A percentile compares a stretch with the other conserved stretches of the same genome.
Evolutionary conservation across 2,888 invertebrate species (phyloP).

Genomic region (Drosophila longiperda): DNA sequence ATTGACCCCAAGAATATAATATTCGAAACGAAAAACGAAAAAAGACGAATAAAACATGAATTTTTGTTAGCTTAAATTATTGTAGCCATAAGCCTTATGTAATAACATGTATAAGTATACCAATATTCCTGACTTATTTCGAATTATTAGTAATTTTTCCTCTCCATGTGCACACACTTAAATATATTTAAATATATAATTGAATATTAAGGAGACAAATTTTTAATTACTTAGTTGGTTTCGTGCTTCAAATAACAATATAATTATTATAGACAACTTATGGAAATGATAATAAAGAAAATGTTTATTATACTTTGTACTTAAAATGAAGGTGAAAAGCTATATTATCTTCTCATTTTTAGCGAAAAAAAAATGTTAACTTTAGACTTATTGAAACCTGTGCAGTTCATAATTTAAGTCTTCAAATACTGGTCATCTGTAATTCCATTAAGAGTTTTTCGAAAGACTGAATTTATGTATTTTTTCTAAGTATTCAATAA

Average conservation of each 20-base stretch:
- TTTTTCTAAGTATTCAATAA: constrained; percentile 14
- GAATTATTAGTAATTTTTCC: background rate
- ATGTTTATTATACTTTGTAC: constrained; percentile 1
- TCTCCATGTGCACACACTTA: background rate
- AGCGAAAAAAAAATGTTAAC: background rate
- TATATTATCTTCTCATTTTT: background rate
- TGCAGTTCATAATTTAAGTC: background rate
- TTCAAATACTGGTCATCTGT: constrained; percentile 17
- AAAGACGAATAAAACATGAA: background rate
- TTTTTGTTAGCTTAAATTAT: constrained; percentile 13
- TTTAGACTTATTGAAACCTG: background rate
- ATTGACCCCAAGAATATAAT: constrained; percentile 84
- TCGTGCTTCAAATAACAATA: background rate
- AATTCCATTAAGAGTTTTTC: constrained; percentile 33
- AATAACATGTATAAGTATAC: background rate
- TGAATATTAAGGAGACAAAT: background rate
- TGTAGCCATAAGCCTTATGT: constrained; percentile 7
- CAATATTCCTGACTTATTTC: background rate
- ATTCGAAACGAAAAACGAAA: background rate
- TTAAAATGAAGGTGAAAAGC: constrained; percentile 8
- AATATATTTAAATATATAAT: background rate
- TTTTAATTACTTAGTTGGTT: background rate
- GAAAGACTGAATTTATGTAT: constrained; percentile 47
- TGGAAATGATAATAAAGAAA: constrained; percentile 6
- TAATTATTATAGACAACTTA: background rate